A percentile compares a stretch with the other conserved stretches of the same genome.
These are phyloP conservation scores for Enteromius anoplus DNA, from an alignment of 2,797 vertebrate species.

Conservation along the genomic window DNA sequence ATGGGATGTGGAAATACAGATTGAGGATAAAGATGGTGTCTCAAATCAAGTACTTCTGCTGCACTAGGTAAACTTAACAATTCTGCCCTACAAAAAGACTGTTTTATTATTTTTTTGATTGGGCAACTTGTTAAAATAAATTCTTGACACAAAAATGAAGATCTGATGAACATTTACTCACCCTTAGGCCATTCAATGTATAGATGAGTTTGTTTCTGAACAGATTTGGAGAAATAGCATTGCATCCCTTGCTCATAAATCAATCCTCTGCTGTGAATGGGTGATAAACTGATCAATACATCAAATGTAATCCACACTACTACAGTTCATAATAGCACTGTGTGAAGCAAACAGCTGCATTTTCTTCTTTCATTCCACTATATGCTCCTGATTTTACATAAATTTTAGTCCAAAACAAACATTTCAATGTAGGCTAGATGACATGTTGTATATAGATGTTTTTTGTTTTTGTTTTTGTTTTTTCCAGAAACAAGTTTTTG, in stretches of 20 bases:
- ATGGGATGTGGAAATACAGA: slow-evolving; percentile 12
- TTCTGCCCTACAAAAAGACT: not conserved
- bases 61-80: not conserved
- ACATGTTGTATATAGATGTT: not conserved
- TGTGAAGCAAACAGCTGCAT: not conserved
- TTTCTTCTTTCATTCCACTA: not conserved
- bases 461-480: not conserved
- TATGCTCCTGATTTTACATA: not conserved
- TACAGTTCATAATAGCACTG: not conserved
- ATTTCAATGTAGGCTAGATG: not conserved
- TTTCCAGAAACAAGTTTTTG: not conserved
- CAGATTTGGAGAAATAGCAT: not conserved
- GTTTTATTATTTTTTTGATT: not conserved
- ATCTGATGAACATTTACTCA: not conserved
- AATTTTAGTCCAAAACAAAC: not conserved
- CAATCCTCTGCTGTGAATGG: not conserved
- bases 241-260: not conserved
- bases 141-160: not conserved
- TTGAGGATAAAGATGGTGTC: slow-evolving; percentile 16
- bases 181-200: not conserved
- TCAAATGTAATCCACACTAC: not conserved
- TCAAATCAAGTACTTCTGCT: slow-evolving; percentile 1
- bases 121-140: not conserved
- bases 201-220: not conserved
- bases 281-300: too few relatives aligned